Base-by-base conservation (phyloP, 1,140 invertebrate species). In the Chironomus tepperi region DNA sequence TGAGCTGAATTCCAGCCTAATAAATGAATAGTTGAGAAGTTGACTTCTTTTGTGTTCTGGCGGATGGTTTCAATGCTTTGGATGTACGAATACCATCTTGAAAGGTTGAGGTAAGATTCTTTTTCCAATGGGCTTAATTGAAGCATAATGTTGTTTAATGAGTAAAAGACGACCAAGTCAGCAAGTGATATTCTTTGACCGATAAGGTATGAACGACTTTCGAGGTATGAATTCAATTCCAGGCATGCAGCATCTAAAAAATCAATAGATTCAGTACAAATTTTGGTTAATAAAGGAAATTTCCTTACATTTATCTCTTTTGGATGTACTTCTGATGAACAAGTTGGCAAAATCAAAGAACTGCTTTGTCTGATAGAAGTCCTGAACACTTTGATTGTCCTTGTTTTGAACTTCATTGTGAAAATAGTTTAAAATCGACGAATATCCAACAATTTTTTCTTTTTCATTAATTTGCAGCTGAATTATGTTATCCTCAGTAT, bases 71-170 rank as follows among this genome's bases (percentile, higher is more conserved):
- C 80, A 76, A 88, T 84, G 78, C 89, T 85, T 75, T 90, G 88
- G 75, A 90, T 80, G 78, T 89, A 87, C 77, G 89, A 86, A 77
- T 88, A 90, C 89, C 89, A 90, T 75, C 89, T 83, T 3, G 87
- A 89, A 0, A 90, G 79, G 77, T 89, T 85, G n/a, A 88, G 74
- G 74, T 85, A 87, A 75, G 84, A 84, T 75, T 87, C 88, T 75
- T 89, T 89, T 3, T 89, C 87, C 75, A 86, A 81, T 19, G 83
- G 81, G 0, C 81, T 82, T 42, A 89, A 79, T 21, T 81, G 83
- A 77, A 84, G 87, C 86, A 89, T 84, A 73, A 85, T 81, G 76
- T 84, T 80, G 77, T 85, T 79, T 70, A 89, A 78, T 57, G 83
- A 78, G 78, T 88, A 88, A 78, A 87, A 89, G 3, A 89, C 76